phyloP scores from a whole-genome alignment of 2,797 vertebrate species.

The Parotocinclus haroldoi region DNA sequence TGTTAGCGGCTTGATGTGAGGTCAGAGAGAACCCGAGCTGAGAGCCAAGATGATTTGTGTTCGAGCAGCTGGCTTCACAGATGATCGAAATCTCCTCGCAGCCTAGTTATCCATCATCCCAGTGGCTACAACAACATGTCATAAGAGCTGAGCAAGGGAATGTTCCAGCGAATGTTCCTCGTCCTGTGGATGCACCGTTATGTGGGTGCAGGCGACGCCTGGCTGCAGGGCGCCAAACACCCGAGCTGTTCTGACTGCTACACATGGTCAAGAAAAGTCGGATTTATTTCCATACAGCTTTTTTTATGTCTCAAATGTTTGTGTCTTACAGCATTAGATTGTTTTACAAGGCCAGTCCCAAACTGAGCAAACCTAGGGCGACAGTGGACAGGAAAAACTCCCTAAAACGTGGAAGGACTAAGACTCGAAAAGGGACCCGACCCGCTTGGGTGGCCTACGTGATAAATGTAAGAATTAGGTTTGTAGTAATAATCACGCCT shows the following conservation, averaged over 20 bases:
- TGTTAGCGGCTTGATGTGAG: background rate
- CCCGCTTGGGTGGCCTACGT: no score
- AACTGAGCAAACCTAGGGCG: no score
- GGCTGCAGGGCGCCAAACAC: constrained; percentile 3
- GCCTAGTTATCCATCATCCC: constrained; percentile 22
- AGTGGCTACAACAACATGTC: constrained; percentile 7
- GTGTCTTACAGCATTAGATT: no score
- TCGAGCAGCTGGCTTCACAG: constrained; percentile 6
- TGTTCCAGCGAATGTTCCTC: background rate
- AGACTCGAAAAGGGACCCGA: no score
- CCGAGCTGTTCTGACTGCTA: constrained; percentile 31
- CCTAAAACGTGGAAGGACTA: no score
- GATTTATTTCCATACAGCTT: constrained; percentile 20
- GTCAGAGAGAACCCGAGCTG: constrained; percentile 6
- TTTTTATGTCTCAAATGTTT: no score
- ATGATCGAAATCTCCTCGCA: constrained; percentile 10
- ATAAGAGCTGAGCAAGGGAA: constrained; percentile 21
- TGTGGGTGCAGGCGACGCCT: constrained; percentile 3
- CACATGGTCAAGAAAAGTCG: constrained; percentile 22
- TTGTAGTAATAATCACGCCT: no score
- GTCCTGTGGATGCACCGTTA: background rate
- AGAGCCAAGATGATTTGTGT: constrained; percentile 28
- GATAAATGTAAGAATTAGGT: no score
- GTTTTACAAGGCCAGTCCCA: no score
- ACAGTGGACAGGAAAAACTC: no score